Percentiles rank a stretch among this genome's conserved stretches.
phyloP scores from a whole-genome alignment of 23 tunicate species.

The Ascidia mentula region DNA sequence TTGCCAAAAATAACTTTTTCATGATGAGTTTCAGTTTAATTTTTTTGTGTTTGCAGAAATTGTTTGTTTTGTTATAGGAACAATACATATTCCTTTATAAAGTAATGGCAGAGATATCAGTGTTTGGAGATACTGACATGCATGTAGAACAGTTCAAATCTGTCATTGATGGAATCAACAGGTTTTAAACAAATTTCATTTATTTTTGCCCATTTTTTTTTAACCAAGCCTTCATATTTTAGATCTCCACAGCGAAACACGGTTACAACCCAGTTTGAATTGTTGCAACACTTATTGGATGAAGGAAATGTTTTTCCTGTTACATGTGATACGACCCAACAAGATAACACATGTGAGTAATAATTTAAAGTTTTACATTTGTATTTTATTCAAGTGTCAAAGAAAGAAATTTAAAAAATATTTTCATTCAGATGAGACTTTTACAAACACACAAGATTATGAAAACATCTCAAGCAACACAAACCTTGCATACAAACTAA shows the following conservation, averaged over 20 bases:
- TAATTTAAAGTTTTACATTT: not conserved
- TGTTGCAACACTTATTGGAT: not conserved
- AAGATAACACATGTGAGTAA: not conserved
- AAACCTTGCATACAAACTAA: not conserved
- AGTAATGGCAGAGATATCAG: slow-evolving; percentile 39
- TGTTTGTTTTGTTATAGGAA: slow-evolving; percentile 21
- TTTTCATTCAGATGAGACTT: not conserved
- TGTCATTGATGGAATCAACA: not conserved
- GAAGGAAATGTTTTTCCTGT: not conserved
- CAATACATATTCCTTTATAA: slow-evolving; percentile 68
- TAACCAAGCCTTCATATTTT: too few relatives aligned
- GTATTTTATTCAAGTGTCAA: too few relatives aligned
- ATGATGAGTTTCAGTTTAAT: not conserved
- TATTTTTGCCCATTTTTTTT: too few relatives aligned
- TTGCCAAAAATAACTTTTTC: not conserved
- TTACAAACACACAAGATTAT: not conserved
- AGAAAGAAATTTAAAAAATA: too few relatives aligned
- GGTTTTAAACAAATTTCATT: not conserved
- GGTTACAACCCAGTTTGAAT: not conserved
- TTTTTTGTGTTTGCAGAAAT: not conserved
- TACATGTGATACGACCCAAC: not conserved
- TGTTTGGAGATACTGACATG: slow-evolving; percentile 39
- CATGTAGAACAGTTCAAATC: slow-evolving; percentile 39
- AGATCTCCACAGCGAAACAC: not conserved
- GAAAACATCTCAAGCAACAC: not conserved